A percentile compares a stretch with the other conserved stretches of the same genome.
These are phyloP conservation scores for Caloenas nicobarica DNA, from an alignment of 2,113 vertebrate genomes.

Conservation along the genomic window DNA sequence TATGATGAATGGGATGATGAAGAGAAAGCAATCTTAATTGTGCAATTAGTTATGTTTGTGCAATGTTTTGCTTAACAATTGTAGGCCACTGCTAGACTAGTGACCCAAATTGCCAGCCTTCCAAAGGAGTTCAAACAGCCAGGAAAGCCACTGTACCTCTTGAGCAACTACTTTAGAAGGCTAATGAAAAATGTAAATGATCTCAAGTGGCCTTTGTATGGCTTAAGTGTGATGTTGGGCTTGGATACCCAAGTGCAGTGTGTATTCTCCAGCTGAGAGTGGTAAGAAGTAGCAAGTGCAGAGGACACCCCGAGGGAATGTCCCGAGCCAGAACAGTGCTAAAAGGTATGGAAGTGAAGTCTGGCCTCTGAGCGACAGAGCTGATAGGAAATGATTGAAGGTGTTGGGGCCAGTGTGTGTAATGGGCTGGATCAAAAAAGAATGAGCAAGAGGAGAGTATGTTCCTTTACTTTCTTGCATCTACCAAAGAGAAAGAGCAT, in stretches of 20 bases:
- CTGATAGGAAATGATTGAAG: background rate
- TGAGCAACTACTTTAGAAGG: background rate
- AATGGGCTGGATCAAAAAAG: background rate
- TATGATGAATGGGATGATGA: background rate
- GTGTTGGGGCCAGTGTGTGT: background rate
- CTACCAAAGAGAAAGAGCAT: background rate
- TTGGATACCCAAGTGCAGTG: background rate
- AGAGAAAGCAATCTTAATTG: background rate
- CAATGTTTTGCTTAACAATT: constrained; percentile 16
- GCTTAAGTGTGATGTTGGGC: background rate
- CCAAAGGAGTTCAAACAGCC: constrained; percentile 10
- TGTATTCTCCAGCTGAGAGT: background rate
- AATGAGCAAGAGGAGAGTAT: background rate
- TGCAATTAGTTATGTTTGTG: background rate
- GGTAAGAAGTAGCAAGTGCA: background rate
- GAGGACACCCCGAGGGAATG: background rate
- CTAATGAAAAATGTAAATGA: constrained; percentile 8
- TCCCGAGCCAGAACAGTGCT: background rate
- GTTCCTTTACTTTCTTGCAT: background rate
- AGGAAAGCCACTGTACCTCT: background rate
- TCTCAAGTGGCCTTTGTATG: background rate
- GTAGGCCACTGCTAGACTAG: background rate
- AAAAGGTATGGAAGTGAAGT: background rate
- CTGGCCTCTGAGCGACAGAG: background rate
- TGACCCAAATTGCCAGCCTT: constrained; percentile 3